A percentile compares a stretch with the other conserved stretches of the same genome.
These are phyloP conservation scores for Sardinella longiceps DNA, from an alignment of 2,797 vertebrate species.

Conservation along the genomic window DNA sequence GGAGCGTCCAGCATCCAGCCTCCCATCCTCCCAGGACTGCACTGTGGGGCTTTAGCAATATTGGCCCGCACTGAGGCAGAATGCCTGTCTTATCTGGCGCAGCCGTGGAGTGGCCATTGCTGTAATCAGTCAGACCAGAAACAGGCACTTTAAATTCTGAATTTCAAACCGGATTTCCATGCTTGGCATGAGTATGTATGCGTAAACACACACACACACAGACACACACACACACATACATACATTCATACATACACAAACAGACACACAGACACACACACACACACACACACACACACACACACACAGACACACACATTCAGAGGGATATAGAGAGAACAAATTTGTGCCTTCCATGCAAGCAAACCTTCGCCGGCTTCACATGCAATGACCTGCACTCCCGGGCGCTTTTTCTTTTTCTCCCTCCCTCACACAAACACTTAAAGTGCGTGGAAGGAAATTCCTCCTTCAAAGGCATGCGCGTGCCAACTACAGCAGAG, in stretches of 20 bases:
- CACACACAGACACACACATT: background rate
- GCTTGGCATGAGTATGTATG: background rate
- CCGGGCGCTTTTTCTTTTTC: background rate
- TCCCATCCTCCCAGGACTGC: conserved; percentile 34
- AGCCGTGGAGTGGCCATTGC: conserved; percentile 59
- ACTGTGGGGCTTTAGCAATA: background rate
- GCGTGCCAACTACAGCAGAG: conserved; percentile 59
- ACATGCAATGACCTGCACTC: conserved; percentile 15
- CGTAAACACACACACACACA: conserved; percentile 18
- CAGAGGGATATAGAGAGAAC: background rate
- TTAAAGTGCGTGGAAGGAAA: background rate
- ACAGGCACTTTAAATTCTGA: conserved; percentile 44
- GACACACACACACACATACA: conserved; percentile 25
- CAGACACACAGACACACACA: background rate
- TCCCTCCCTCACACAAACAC: background rate
- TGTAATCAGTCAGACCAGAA: conserved; percentile 48
- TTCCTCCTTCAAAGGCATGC: background rate
- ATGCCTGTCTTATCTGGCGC: conserved; percentile 63
- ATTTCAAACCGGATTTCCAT: conserved; percentile 44
- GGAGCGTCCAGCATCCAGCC: conserved; percentile 49
- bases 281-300: background rate
- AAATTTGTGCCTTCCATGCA: background rate
- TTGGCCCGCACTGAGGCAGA: conserved; percentile 40
- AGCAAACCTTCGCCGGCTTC: background rate
- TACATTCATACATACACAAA: conserved; percentile 36